Base-by-base conservation (phyloP, 2,888 invertebrate genomes). In the Tenthredo distinguenda region DNA sequence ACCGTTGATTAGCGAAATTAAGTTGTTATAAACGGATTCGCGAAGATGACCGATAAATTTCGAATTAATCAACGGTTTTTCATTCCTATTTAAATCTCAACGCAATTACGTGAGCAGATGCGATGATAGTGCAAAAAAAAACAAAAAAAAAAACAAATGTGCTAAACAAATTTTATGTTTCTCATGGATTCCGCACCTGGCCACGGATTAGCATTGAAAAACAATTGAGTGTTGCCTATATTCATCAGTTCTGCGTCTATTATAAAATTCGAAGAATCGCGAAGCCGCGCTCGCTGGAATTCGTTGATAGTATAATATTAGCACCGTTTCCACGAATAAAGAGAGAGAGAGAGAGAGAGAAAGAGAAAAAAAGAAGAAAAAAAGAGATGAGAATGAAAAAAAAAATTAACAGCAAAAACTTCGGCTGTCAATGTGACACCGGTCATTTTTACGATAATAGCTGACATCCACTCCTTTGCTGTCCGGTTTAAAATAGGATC, bases 391-490 rank as follows among this genome's bases (percentile, higher is more conserved):
- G n/a, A 6, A 55, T n/a, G 55, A 72, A 37, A 37, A 34, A 40
- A 34, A 2, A 7, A 71, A 71, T 2, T 71, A 34, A 71, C 68
- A 34, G 68, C 68, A 74, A 43, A 74, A 43, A 77, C 31, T 50
- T 55, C 9, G 34, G 55, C 77, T 77, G 77, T 55, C 77, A 77
- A 77, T 55, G 77, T 77, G 55, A 77, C 77, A 55, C 55, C 55
- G 55, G 55, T 77, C 34, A 55, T 77, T 77, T 77, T 77, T 77
- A 77, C 31, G 77, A 77, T 77, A 77, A 77, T 55, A 76, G 76
- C n/a, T 37, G 76, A 26, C 34, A 40, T 50, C 77, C 50, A 31
- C 31, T 77, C 55, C 34, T 50, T 77, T 50, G 77, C 55, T 55
- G 77, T 77, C 77, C 55, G 55, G 50, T 34, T 77, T 34, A 31